Evolutionary conservation across 2,113 vertebrate species (phyloP).

Genomic region (Oreochromis niloticus): DNA sequence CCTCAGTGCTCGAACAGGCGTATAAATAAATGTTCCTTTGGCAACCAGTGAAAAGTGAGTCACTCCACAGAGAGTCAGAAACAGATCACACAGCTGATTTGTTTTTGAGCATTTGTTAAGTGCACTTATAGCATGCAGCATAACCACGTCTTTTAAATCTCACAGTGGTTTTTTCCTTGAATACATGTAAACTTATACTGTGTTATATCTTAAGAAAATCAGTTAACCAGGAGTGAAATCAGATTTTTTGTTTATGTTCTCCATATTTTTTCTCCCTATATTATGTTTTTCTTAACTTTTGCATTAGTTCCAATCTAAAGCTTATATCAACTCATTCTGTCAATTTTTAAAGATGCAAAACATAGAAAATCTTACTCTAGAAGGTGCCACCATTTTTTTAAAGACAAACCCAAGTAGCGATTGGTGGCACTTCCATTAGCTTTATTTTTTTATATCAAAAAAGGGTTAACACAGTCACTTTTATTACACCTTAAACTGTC

Average conservation of each 20-base stretch:
- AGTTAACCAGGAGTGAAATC: background rate
- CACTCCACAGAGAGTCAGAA: background rate
- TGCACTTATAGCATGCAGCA: background rate
- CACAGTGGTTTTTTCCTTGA: background rate
- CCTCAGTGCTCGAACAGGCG: too few relatives aligned
- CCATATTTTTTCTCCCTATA: background rate
- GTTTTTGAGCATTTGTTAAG: background rate
- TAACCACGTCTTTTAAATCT: background rate
- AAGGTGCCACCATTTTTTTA: background rate
- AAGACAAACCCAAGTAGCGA: background rate
- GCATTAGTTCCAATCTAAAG: background rate
- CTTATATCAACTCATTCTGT: background rate
- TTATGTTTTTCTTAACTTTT: background rate
- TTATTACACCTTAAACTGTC: background rate
- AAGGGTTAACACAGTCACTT: background rate
- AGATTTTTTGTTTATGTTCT: background rate
- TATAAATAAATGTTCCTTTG: background rate
- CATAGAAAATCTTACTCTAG: background rate
- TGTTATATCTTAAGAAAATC: background rate
- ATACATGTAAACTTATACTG: background rate
- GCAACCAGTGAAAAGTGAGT: background rate
- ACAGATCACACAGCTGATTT: background rate
- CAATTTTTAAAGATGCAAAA: background rate
- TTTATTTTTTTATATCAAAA: background rate
- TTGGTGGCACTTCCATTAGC: background rate